Evolutionary conservation across 2,888 invertebrate genomes (phyloP), one percentile per base, ranked within the genome.

Genomic region (Frankliniella intonsa): DNA sequence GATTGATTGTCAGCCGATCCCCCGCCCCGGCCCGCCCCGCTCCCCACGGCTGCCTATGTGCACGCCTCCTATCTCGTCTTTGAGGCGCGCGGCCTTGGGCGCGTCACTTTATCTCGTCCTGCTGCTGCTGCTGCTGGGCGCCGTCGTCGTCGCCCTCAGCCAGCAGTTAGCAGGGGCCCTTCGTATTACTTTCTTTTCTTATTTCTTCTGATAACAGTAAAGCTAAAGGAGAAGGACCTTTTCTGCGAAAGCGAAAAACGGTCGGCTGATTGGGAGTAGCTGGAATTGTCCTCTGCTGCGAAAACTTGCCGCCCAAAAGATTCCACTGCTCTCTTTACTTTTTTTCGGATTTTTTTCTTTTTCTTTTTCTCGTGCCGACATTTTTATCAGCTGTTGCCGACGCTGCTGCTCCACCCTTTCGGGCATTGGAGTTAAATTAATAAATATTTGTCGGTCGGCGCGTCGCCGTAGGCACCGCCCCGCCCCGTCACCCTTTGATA

Each of bases 371-470:
- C 38, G 38, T 38, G 38, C 38, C 38, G 38, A 38, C 38, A 62
- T 62, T 62, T 14, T 11, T 62, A n/a, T 62, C 38, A 38, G 38
- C 38, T 38, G 38, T 38, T 38, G 38, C 38, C 38, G 38, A 38
- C 38, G 38, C 38, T 76, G 8, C 12, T 25, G 8, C 69, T 22
- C 69, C 25, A 12, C 69, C 69, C 69, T 76, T 22, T 25, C 69
- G 69, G 38, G 62, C 62, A 62, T 62, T 62, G n/a, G 69, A 22
- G 69, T 22, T 76, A 76, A 76, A 76, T 76, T 76, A 76, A 76
- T 76, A 76, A 76, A 76, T 76, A 76, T 76, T 76, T 76, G 69
- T 76, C 69, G n/a, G 69, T 12, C 69, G 69, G 11, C 11, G 22
- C 69, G 22, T 10, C 25, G 11, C 69, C 22, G 22, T 22, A 9